Percentiles rank a stretch among this genome's conserved stretches.
Conservation (phyloP, 1,140 invertebrate genomes). For the Panulirus ornatus region DNA sequence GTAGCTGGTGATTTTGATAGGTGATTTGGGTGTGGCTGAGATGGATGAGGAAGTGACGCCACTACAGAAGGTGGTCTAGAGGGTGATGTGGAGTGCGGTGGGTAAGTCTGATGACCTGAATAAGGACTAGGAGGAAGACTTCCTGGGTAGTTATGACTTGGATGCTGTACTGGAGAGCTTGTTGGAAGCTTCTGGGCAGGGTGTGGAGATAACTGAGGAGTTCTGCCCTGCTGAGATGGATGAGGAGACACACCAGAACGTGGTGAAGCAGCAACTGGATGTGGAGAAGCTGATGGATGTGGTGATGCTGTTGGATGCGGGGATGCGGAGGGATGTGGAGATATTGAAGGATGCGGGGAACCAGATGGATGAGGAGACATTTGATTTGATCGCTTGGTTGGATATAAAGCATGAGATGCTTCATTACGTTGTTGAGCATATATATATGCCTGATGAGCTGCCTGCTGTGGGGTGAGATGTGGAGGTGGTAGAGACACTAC, state of each 20-base stretch:
- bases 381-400: slow-evolving; percentile 56
- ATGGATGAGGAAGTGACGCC: neutral
- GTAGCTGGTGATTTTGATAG: slow-evolving; percentile 27
- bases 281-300: slow-evolving; percentile 54
- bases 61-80: slow-evolving; percentile 47
- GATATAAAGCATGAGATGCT: slow-evolving; percentile 23
- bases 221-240: slow-evolving; percentile 48
- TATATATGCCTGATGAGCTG: slow-evolving; percentile 54
- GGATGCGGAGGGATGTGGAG: slow-evolving; percentile 58
- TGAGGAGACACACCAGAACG: slow-evolving; percentile 52
- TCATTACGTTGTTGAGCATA: slow-evolving; percentile 59
- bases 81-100: slow-evolving; percentile 39
- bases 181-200: slow-evolving; percentile 42
- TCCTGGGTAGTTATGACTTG: slow-evolving; percentile 48
- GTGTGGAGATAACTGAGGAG: slow-evolving; percentile 60
- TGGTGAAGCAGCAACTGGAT: slow-evolving; percentile 49
- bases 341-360: slow-evolving; percentile 60
- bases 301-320: slow-evolving; percentile 55
- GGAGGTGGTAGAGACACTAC: slow-evolving; percentile 49
- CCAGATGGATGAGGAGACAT: slow-evolving; percentile 52
- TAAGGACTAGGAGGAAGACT: slow-evolving; percentile 63
- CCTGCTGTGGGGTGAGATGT: slow-evolving; percentile 29
- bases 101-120: slow-evolving; percentile 37
- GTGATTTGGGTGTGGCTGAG: slow-evolving; percentile 1
- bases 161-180: slow-evolving; percentile 39